Conservation (phyloP, 2,113 vertebrate genomes). For the Ictidomys tridecemlineatus region DNA sequence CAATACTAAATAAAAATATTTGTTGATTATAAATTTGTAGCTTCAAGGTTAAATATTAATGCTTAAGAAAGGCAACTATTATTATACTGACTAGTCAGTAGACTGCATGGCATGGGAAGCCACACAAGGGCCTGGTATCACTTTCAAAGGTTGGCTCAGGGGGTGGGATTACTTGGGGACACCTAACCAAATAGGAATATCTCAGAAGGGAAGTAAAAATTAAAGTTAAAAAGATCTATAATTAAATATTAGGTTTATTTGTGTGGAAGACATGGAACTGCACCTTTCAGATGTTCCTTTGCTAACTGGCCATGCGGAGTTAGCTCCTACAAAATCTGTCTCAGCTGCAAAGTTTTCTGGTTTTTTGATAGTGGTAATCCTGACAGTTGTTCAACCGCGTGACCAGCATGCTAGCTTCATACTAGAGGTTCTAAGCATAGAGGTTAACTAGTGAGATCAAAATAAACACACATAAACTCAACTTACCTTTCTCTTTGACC, state of each 20-base stretch:
- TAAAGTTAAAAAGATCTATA: background rate
- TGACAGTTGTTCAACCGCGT: no score
- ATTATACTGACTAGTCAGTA: background rate
- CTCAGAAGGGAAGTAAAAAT: slow-evolving; percentile 22
- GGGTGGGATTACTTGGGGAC: background rate
- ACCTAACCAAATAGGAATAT: background rate
- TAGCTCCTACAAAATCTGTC: no score
- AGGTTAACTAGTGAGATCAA: no score
- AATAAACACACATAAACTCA: no score
- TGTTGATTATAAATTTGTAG: background rate
- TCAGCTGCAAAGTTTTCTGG: no score
- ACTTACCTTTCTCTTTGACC: no score
- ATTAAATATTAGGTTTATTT: background rate
- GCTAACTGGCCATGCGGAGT: no score
- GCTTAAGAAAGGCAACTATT: background rate
- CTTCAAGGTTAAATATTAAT: background rate
- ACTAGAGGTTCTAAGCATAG: no score
- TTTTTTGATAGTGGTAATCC: no score
- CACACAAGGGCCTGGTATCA: background rate
- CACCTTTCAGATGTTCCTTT: no score
- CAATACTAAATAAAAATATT: background rate
- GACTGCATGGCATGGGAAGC: background rate
- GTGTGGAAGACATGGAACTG: no score
- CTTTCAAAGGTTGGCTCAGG: background rate
- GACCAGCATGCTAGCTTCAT: no score